These are phyloP conservation scores for Otus scops DNA, from an alignment of 2,797 vertebrate species.

Conservation along the genomic window DNA sequence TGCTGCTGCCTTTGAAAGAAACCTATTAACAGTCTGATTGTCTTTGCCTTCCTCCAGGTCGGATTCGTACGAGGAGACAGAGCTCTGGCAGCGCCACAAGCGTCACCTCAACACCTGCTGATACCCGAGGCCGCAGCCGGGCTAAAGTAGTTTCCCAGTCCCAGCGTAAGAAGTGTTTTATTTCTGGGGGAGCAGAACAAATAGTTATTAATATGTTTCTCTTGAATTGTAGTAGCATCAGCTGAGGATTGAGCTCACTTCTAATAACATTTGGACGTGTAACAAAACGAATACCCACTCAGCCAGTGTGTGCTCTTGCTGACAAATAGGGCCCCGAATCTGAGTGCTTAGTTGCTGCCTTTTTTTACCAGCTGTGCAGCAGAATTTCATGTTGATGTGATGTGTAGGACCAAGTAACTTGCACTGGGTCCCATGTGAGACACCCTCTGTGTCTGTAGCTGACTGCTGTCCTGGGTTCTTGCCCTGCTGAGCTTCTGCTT, in stretches of 20 bases:
- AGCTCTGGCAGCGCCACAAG: constrained; percentile 89
- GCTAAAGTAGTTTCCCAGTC: constrained; percentile 98
- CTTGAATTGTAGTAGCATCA: background rate
- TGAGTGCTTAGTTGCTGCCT: background rate
- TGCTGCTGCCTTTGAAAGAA: background rate
- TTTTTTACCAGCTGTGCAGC: background rate
- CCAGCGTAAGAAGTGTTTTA: constrained; percentile 85
- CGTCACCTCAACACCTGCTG: constrained; percentile 80
- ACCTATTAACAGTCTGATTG: background rate
- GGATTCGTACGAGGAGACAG: constrained; percentile 91
- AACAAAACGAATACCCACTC: background rate
- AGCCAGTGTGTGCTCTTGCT: background rate
- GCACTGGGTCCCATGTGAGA: background rate
- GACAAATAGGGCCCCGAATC: background rate
- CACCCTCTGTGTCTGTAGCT: background rate
- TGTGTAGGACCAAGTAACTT: background rate
- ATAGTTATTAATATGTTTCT: background rate
- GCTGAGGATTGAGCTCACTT: background rate
- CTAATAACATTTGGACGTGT: background rate
- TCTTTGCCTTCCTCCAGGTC: constrained; percentile 78
- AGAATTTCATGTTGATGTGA: background rate
- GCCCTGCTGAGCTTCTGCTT: constrained; percentile 40
- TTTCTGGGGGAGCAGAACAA: background rate
- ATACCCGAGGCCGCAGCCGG: constrained; percentile 92
- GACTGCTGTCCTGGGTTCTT: constrained; percentile 23